These are phyloP conservation scores for Tetrax tetrax DNA, from an alignment of 2,113 vertebrate species.

Conservation along the genomic window DNA sequence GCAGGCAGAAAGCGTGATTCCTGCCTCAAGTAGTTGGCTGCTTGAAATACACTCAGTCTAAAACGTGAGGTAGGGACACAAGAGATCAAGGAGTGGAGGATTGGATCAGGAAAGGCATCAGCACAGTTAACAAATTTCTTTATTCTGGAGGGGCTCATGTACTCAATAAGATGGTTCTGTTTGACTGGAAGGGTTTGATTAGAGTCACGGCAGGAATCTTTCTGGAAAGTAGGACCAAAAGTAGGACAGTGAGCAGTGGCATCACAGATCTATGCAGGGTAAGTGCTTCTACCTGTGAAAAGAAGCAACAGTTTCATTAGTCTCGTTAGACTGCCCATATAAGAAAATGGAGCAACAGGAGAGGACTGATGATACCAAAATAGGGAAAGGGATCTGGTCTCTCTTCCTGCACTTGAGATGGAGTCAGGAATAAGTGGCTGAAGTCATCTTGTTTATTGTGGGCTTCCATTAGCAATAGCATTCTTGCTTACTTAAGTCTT, in stretches of 20 bases:
- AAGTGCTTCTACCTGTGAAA: neutral
- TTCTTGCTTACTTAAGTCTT: neutral
- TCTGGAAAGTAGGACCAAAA: neutral
- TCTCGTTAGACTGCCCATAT: neutral
- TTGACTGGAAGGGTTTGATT: neutral
- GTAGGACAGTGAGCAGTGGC: neutral
- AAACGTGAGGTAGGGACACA: neutral
- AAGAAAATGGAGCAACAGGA: neutral
- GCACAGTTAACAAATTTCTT: neutral
- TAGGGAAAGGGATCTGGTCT: neutral
- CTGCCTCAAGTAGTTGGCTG: neutral
- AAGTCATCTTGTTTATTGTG: neutral
- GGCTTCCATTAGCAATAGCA: neutral
- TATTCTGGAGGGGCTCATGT: neutral
- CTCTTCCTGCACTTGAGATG: neutral
- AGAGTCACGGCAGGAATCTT: neutral
- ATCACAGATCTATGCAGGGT: neutral
- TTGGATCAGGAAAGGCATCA: neutral
- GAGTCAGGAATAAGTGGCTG: neutral
- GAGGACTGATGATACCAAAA: neutral
- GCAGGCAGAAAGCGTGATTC: neutral
- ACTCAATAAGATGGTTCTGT: neutral
- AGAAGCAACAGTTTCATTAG: neutral
- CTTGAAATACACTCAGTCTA: slow-evolving; percentile 10
- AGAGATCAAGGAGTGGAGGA: neutral